These are phyloP conservation scores for Hydrolagus colliei DNA, from an alignment of 2,797 vertebrate species.

Conservation along the genomic window DNA sequence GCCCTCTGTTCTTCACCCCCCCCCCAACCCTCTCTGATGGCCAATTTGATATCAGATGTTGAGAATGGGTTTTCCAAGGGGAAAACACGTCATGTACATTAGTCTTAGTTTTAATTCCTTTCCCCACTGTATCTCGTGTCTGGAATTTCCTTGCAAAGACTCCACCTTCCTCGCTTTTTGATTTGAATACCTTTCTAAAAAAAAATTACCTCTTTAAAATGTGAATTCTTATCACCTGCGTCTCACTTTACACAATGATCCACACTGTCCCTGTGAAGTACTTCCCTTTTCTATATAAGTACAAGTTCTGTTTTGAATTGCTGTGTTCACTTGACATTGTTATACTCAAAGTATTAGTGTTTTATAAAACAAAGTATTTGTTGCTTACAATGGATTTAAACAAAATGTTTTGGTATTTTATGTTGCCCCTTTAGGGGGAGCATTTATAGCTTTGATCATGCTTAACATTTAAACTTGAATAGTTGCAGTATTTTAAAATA, in stretches of 20 bases:
- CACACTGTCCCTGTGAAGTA: neutral
- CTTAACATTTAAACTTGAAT: neutral
- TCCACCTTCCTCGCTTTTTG: no score
- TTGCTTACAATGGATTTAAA: neutral
- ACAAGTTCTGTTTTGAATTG: neutral
- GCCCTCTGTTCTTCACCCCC: neutral
- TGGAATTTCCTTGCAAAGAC: neutral
- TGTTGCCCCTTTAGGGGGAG: neutral
- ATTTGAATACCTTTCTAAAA: slow-evolving; percentile 30
- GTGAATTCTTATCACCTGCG: slow-evolving; percentile 35
- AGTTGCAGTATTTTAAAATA: neutral
- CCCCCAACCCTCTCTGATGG: neutral
- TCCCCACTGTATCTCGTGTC: neutral
- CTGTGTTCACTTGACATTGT: neutral
- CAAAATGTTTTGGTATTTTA: neutral
- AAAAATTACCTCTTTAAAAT: slow-evolving; percentile 47
- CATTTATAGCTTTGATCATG: neutral
- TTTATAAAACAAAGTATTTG: neutral
- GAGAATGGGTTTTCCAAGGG: neutral
- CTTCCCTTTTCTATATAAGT: neutral
- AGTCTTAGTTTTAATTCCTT: neutral
- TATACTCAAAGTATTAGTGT: neutral
- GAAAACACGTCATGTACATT: neutral
- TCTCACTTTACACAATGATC: no score
- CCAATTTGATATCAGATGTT: neutral